Evolutionary conservation across 2,113 vertebrate species (phyloP), one percentile per base, ranked within the genome.

Genomic region (Lethenteron camtschaticum): DNA sequence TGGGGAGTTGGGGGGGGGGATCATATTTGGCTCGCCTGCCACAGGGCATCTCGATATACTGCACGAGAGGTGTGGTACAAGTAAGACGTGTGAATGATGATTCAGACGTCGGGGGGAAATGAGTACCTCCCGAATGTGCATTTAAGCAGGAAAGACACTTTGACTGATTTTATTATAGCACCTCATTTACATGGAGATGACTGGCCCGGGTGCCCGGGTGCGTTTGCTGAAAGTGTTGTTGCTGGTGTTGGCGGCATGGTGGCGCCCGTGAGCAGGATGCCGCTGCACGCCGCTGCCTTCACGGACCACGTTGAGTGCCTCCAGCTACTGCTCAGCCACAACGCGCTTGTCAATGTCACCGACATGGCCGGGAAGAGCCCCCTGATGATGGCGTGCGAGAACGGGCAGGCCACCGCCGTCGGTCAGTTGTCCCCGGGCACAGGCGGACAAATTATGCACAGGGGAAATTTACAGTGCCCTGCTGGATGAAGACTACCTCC

Each of bases 271-370:
- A 41, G 41, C 74, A 99, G 94, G 76, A 94, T 87, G 1, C 87
- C 94, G 10, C 87, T 97, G 59, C 94, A 97, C 0, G 90, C 88
- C 0, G 91, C 94, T 4, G 87, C 89, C 2, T 96, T 96, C 3
- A 80, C 81, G 0, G 88, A 89, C 24, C 88, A 90, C 0, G 78
- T 87, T 10, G 89, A 92, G 72, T 95, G 91, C 73, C 73, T 96
- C 75, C 86, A 89, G 81, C 81, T 97, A 63, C 87, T 97, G 55
- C 81, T 97, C 76, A 83, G 83, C 74, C 87, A 92, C 57, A 81
- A 80, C 10, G 86, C 87, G 14, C 79, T 80, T 66, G 85, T 87
- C 56, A 84, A 96, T 2, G 76, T 78, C 0, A 78, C 73, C 0
- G 90, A 96, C 73, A 74, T 80, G 11, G 79, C 84, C 1, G 90